Percentiles rank a stretch among this genome's conserved stretches.
Evolutionary conservation across 2,113 vertebrate genomes (phyloP).

Genomic region (Hemiscyllium ocellatum): DNA sequence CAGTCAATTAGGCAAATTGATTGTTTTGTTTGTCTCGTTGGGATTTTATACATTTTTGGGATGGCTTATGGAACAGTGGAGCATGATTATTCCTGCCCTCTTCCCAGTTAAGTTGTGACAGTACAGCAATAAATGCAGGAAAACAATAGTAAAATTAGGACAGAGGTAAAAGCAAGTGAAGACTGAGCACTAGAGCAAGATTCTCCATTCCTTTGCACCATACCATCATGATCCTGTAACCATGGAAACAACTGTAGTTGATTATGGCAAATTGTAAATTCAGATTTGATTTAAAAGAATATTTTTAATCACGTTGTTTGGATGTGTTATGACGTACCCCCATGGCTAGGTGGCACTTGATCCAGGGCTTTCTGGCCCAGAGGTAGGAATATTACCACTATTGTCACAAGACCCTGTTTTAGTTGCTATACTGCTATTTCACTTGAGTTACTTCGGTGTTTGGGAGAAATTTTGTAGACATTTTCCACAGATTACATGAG

Average conservation of each 20-base stretch:
- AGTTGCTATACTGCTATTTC: background rate
- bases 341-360: too few relatives aligned
- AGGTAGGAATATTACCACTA: too few relatives aligned
- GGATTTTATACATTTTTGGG: too few relatives aligned
- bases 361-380: too few relatives aligned
- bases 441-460: background rate
- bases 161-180: background rate
- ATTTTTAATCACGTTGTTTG: too few relatives aligned
- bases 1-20: too few relatives aligned
- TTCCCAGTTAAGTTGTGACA: background rate
- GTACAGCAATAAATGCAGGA: background rate
- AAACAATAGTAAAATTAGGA: background rate
- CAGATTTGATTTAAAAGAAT: background rate
- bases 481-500: background rate
- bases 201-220: background rate
- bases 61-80: too few relatives aligned
- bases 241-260: background rate
- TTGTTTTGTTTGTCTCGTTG: too few relatives aligned
- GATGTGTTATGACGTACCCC: too few relatives aligned
- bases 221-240: background rate
- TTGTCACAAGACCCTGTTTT: too few relatives aligned
- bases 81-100: too few relatives aligned
- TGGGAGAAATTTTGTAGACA: background rate
- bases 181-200: background rate
- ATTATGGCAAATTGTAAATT: background rate